A percentile compares a stretch with the other conserved stretches of the same genome.
These are phyloP conservation scores for Schizothorax lantsangensis DNA, from an alignment of 2,797 vertebrate genomes.

Conservation along the genomic window DNA sequence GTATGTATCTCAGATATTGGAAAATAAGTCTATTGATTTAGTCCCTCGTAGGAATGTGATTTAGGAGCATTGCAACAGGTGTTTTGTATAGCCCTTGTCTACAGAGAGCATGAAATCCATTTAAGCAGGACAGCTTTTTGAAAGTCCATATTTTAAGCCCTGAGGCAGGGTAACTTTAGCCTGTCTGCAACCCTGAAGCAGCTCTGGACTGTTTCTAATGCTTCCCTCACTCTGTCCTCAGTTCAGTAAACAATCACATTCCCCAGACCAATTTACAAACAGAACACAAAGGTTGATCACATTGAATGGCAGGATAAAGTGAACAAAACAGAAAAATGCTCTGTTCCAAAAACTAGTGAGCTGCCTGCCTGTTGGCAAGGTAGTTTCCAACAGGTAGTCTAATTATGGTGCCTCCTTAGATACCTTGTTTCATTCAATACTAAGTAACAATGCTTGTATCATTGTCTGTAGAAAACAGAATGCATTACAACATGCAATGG, in stretches of 20 bases:
- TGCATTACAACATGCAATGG: neutral
- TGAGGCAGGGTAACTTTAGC: neutral
- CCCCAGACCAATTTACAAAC: neutral
- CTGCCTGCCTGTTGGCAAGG: constrained; percentile 4
- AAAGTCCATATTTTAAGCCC: neutral
- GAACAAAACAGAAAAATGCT: constrained; percentile 4
- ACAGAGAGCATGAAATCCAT: neutral
- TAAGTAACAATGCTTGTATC: neutral
- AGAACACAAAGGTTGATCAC: constrained; percentile 14
- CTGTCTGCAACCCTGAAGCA: constrained; percentile 4
- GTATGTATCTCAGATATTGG: neutral
- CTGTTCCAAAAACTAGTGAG: neutral
- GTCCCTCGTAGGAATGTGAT: neutral
- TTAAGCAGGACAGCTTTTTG: constrained; percentile 16
- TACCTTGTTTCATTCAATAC: neutral
- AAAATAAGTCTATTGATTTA: neutral
- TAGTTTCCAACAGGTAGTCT: neutral
- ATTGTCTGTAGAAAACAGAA: neutral
- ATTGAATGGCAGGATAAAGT: neutral
- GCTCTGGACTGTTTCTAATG: constrained; percentile 1
- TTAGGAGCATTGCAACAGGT: constrained; percentile 6
- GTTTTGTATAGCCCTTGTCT: constrained; percentile 3
- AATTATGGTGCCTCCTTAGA: neutral
- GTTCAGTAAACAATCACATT: constrained; percentile 10
- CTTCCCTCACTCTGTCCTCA: constrained; percentile 3